A percentile compares a stretch with the other conserved stretches of the same genome.
phyloP scores from a whole-genome alignment of 1,140 invertebrate genomes.

The Brachionus sp. region DNA sequence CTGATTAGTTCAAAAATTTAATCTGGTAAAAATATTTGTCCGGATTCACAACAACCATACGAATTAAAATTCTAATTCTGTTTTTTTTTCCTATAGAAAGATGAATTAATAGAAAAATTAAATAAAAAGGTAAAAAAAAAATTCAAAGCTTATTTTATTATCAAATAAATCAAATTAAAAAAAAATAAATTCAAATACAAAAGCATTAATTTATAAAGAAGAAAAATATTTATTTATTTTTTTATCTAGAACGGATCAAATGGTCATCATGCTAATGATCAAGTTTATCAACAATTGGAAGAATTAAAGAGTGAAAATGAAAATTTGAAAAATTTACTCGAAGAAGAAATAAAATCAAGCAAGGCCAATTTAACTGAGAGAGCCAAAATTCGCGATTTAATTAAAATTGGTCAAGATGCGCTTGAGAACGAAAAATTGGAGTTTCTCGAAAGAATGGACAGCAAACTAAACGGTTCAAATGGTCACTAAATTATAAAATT shows the following conservation, averaged over 20 bases:
- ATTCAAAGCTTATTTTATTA: neutral
- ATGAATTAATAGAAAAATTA: neutral
- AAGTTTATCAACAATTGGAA: neutral
- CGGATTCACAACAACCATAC: neutral
- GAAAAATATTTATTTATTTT: neutral
- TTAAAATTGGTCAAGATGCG: conserved; percentile 39
- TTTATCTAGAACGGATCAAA: neutral
- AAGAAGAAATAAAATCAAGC: conserved; percentile 40
- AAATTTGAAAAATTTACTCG: neutral
- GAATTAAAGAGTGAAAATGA: conserved; percentile 2
- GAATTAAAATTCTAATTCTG: neutral
- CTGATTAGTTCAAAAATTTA: no score
- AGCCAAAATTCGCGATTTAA: conserved; percentile 23
- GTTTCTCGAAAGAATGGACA: neutral
- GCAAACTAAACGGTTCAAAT: conserved; percentile 10
- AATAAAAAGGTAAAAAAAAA: neutral
- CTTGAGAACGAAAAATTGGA: conserved; percentile 31
- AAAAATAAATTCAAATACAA: neutral
- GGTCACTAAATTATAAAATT: neutral
- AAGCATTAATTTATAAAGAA: neutral
- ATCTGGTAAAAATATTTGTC: no score
- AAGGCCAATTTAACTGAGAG: conserved; percentile 4
- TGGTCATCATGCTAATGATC: neutral
- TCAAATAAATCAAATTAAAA: neutral
- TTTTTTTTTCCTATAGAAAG: neutral